Conservation (phyloP, 2,888 invertebrate species). For the Metalampra italica region DNA sequence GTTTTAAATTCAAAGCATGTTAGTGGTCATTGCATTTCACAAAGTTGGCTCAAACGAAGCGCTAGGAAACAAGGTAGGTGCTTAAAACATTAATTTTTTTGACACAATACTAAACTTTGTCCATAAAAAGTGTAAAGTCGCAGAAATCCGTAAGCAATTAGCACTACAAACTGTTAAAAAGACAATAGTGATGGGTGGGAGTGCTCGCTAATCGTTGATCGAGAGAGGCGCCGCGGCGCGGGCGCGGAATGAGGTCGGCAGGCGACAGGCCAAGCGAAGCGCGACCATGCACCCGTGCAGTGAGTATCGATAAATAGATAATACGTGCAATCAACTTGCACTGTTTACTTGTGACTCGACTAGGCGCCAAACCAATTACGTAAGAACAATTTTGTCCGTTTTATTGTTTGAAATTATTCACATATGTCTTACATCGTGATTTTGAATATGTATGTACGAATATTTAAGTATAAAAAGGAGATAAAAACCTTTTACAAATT, state of each 20-base stretch:
- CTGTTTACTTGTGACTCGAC: constrained; percentile 23
- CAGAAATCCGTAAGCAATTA: constrained; percentile 19
- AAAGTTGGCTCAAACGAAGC: too few relatives aligned
- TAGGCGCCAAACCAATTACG: constrained; percentile 28
- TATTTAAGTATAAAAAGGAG: too few relatives aligned
- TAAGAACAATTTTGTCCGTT: constrained; percentile 20
- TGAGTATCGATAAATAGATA: constrained; percentile 49
- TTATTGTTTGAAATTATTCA: constrained; percentile 8
- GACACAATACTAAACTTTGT: too few relatives aligned
- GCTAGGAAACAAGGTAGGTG: too few relatives aligned
- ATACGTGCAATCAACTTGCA: constrained; percentile 26
- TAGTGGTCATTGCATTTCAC: too few relatives aligned
- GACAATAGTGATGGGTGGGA: constrained; percentile 66
- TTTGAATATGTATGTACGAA: too few relatives aligned
- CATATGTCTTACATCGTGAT: background rate
- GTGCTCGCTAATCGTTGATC: constrained; percentile 49
- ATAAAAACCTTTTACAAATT: too few relatives aligned
- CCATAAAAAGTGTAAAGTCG: background rate
- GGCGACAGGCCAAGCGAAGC: constrained; percentile 44
- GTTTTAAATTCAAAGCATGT: background rate
- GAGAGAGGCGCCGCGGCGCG: constrained; percentile 46
- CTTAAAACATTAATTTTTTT: too few relatives aligned
- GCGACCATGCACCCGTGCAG: constrained; percentile 33
- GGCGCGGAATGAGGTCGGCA: constrained; percentile 48
- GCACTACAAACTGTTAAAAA: constrained; percentile 31